Percentiles rank a stretch among this genome's conserved stretches.
phyloP scores from a whole-genome alignment of 2,797 vertebrate species.

The Lagothrix lagotricha region DNA sequence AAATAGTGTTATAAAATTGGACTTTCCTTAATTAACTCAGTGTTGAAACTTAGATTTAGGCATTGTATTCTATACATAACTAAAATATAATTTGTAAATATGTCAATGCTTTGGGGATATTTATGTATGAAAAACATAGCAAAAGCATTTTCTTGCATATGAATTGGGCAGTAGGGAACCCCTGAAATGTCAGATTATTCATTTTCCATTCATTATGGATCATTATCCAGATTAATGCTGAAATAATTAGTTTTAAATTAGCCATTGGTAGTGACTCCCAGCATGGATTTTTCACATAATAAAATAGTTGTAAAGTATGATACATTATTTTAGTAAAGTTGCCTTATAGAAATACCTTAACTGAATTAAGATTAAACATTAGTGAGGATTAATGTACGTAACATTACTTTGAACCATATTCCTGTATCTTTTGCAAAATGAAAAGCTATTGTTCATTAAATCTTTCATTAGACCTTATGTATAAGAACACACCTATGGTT shows the following conservation, averaged over 20 bases:
- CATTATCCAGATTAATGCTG: conserved; percentile 21
- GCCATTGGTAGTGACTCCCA: not conserved
- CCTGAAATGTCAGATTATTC: conserved; percentile 32
- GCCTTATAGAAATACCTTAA: not conserved
- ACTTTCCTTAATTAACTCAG: conserved; percentile 64
- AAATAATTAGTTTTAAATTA: conserved; percentile 46
- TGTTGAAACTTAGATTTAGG: conserved; percentile 74
- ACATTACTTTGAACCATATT: not conserved
- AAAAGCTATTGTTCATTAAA: not conserved
- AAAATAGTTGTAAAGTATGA: conserved; percentile 6
- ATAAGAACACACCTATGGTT: not conserved
- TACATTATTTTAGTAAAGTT: not conserved
- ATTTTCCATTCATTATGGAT: conserved; percentile 37
- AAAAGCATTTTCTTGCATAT: conserved; percentile 60
- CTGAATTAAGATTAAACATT: not conserved
- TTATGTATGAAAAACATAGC: conserved; percentile 39
- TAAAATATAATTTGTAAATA: conserved; percentile 62
- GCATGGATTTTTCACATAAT: not conserved
- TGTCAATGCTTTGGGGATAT: conserved; percentile 37
- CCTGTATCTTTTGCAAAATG: not conserved
- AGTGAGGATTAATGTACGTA: not conserved
- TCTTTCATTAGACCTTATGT: not conserved
- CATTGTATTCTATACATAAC: conserved; percentile 47
- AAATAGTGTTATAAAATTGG: conserved; percentile 25
- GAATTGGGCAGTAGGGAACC: conserved; percentile 46